A percentile compares a stretch with the other conserved stretches of the same genome.
Conservation (phyloP, 2,888 invertebrate genomes). For the Euclidia mi region DNA sequence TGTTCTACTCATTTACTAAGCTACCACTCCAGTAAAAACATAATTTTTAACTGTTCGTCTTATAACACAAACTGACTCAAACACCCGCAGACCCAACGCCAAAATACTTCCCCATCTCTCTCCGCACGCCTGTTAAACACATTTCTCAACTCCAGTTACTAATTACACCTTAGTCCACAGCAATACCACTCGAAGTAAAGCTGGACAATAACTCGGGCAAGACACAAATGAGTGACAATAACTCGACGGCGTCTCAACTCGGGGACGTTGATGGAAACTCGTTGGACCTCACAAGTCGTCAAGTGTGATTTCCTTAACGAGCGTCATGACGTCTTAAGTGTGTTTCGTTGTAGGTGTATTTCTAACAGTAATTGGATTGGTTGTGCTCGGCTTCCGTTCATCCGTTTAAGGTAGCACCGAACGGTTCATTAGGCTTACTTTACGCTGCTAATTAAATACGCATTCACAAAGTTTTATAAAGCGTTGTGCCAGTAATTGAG, state of each 20-base stretch:
- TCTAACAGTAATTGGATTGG: slow-evolving; percentile 84
- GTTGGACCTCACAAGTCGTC: slow-evolving; percentile 56
- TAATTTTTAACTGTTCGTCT: no score
- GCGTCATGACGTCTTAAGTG: slow-evolving; percentile 79
- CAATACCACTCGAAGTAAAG: no score
- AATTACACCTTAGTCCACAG: no score
- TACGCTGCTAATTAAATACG: slow-evolving; percentile 80
- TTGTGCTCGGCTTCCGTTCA: slow-evolving; percentile 80
- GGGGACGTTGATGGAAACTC: slow-evolving; percentile 51
- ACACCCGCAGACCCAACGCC: no score
- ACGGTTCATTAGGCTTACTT: slow-evolving; percentile 84
- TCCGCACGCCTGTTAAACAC: no score
- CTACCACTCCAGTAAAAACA: no score
- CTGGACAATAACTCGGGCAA: no score
- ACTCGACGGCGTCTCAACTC: background rate
- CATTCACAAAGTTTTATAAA: slow-evolving; percentile 65
- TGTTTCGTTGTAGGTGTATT: slow-evolving; percentile 82
- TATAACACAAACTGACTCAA: no score
- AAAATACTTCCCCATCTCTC: no score
- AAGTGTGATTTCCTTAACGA: slow-evolving; percentile 76
- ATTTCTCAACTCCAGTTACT: no score
- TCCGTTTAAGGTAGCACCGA: slow-evolving; percentile 82
- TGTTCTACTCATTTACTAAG: no score
- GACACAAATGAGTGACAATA: slow-evolving; percentile 1
- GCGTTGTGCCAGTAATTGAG: slow-evolving; percentile 18